Percentiles rank a stretch among this genome's conserved stretches.
phyloP scores from a whole-genome alignment of 2,113 vertebrate genomes.

The Oreochromis niloticus region DNA sequence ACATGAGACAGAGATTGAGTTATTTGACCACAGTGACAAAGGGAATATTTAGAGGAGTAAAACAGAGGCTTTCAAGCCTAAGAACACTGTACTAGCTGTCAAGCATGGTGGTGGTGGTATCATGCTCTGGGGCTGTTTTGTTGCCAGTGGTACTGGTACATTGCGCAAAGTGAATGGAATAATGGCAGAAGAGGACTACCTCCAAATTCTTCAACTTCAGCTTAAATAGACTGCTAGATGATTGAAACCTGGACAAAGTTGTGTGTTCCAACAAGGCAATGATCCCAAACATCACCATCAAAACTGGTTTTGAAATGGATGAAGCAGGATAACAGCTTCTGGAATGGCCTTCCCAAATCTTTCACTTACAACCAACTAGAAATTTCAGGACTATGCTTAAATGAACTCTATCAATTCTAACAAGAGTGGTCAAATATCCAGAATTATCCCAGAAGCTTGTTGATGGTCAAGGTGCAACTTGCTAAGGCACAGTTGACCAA shows the following conservation, averaged over 20 bases:
- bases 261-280: background rate
- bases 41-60: background rate
- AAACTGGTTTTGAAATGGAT: background rate
- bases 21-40: background rate
- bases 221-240: background rate
- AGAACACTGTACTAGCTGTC: background rate
- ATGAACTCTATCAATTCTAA: background rate
- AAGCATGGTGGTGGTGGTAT: background rate
- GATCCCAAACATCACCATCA: background rate
- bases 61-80: background rate
- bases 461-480: background rate
- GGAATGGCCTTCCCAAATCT: background rate
- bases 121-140: background rate
- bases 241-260: background rate
- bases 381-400: background rate
- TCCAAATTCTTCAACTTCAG: background rate
- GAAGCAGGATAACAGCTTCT: background rate
- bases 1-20: background rate
- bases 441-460: background rate
- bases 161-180: background rate
- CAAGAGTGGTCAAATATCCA: background rate
- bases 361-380: background rate
- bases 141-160: background rate
- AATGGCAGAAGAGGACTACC: background rate
- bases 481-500: background rate